Evolutionary conservation across 35 echinoderm and acorn worm species (phyloP), one percentile per base, ranked within the genome.

Genomic region (Diadema setosum): DNA sequence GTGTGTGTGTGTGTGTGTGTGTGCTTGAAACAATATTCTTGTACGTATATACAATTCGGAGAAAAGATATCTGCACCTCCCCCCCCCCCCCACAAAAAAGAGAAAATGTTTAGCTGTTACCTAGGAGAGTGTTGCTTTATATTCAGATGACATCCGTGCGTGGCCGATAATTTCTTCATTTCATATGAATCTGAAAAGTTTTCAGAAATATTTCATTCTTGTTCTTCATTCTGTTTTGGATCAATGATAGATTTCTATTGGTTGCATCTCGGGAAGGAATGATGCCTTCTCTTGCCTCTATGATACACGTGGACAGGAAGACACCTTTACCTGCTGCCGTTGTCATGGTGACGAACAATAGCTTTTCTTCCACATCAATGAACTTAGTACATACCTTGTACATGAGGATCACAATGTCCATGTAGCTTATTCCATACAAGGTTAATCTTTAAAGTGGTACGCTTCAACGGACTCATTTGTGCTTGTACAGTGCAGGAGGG

Each of bases 281-380:
- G 4, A 86, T 94, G 42, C 95, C 95, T 42, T 58, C 85, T 36
- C 31, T 94, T 12, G 56, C 92, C 1, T 93, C 91, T 8, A 97
- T 97, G 95, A 84, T 97, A n/a, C 95, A 97, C 88, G 82, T 94
- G 1, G 52, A 93, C 5, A 73, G 75, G 21, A 97, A 85, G 57
- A 94, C 95, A 14, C 95, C 95, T 20, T 35, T 97, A 39, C 95
- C 95, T 6, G 85, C 95, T 39, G 88, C 84, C n/a, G 78, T 73
- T 41, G 44, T 90, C 20, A 52, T 93, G 81, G 95, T 97, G 88
- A 37, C 14, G 63, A 55, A 0, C 14, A 55, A 12, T 12, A n/a
- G n/a, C n/a, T n/a, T n/a, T n/a, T n/a, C n/a, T n/a, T n/a, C n/a
- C n/a, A n/a, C n/a, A n/a, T n/a, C n/a, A n/a, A n/a, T n/a, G n/a